These are phyloP conservation scores for Pogonomyrmex californicus DNA, from an alignment of 1,140 invertebrate species.

Conservation along the genomic window DNA sequence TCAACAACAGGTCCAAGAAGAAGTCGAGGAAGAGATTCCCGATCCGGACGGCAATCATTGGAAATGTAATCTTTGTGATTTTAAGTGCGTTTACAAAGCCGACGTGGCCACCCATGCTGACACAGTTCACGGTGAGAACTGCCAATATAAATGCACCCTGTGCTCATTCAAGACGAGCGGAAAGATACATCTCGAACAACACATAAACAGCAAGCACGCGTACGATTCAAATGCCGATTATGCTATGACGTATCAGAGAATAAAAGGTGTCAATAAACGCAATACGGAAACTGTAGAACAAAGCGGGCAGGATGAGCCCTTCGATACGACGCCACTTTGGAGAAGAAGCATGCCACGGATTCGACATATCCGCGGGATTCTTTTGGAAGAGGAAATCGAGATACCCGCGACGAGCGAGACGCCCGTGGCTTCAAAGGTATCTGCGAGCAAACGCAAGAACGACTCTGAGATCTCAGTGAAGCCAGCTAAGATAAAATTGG, in stretches of 20 bases:
- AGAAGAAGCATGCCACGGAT: constrained; percentile 87
- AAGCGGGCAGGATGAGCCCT: constrained; percentile 80
- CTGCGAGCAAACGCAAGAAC: constrained; percentile 75
- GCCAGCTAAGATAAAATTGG: constrained; percentile 75
- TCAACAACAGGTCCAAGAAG: constrained; percentile 68
- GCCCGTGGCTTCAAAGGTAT: neutral
- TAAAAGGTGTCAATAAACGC: constrained; percentile 81
- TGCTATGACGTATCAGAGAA: constrained; percentile 79
- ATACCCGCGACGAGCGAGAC: constrained; percentile 43
- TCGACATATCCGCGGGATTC: constrained; percentile 87
- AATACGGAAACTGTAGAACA: constrained; percentile 67
- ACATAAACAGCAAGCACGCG: constrained; percentile 87
- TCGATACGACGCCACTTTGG: constrained; percentile 89
- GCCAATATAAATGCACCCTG: constrained; percentile 90
- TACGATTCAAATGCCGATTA: constrained; percentile 80
- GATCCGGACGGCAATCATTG: constrained; percentile 88
- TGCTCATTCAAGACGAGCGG: constrained; percentile 89
- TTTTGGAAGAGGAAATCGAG: constrained; percentile 77
- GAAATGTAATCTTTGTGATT: constrained; percentile 91
- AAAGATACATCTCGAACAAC: constrained; percentile 88
- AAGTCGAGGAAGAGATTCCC: constrained; percentile 72
- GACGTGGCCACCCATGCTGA: constrained; percentile 89
- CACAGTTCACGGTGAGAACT: constrained; percentile 88
- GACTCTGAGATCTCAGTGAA: constrained; percentile 73
- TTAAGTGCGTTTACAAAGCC: constrained; percentile 88